phyloP scores from a whole-genome alignment of 1,140 invertebrate genomes.

The Caenorhabditis inopinata region DNA sequence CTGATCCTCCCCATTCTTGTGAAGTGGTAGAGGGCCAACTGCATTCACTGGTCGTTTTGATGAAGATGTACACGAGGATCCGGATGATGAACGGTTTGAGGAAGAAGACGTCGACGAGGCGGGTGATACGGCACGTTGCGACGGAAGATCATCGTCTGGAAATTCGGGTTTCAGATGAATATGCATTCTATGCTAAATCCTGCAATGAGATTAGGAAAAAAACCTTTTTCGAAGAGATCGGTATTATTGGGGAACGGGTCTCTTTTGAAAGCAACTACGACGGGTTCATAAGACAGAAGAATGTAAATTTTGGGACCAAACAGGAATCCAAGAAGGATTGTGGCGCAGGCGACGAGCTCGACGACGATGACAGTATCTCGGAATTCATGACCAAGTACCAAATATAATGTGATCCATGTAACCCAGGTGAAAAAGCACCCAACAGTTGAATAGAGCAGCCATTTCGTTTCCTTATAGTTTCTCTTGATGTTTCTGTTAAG shows the following conservation, averaged over 20 bases:
- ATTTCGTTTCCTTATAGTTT: conserved; percentile 66
- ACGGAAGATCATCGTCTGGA: conserved; percentile 47
- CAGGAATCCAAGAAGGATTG: conserved; percentile 56
- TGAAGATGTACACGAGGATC: conserved; percentile 10
- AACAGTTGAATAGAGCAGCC: conserved; percentile 59
- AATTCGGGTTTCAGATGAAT: no score
- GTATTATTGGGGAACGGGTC: conserved; percentile 17
- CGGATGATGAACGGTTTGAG: conserved; percentile 21
- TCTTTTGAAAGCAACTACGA: conserved; percentile 59
- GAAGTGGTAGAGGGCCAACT: not conserved
- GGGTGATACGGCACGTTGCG: conserved; percentile 45
- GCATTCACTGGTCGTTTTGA: conserved; percentile 7
- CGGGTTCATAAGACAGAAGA: conserved; percentile 62
- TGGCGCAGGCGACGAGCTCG: conserved; percentile 57
- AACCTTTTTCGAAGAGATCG: conserved; percentile 51
- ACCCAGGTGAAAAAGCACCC: conserved; percentile 53
- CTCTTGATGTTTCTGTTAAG: conserved; percentile 63
- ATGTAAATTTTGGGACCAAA: conserved; percentile 65
- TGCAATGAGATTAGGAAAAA: not conserved
- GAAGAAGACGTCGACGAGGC: conserved; percentile 43
- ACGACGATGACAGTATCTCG: conserved; percentile 58
- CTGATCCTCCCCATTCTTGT: conserved; percentile 36
- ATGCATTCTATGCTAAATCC: no score
- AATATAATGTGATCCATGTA: conserved; percentile 51
- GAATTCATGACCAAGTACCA: conserved; percentile 46